Conservation (phyloP, 2,113 vertebrate genomes). For the Urocynchramus pylzowi region DNA sequence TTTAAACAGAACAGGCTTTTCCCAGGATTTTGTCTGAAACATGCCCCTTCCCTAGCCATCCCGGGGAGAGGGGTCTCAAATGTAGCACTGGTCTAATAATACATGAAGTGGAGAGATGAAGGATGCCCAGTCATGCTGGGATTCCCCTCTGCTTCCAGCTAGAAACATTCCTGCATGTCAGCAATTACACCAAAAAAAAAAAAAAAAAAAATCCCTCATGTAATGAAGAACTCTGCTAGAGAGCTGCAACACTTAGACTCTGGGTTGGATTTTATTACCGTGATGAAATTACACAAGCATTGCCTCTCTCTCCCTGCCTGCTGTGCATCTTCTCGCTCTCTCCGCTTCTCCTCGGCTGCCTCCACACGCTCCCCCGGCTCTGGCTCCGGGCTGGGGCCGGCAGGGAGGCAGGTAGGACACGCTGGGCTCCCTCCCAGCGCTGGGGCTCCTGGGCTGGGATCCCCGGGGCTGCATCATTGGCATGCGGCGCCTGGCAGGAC, state of each 20-base stretch:
- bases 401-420: conserved; percentile 24
- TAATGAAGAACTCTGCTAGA: neutral
- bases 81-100: neutral
- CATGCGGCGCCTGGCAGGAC: conserved; percentile 8
- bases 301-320: neutral
- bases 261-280: neutral
- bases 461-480: conserved; percentile 21
- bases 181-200: neutral
- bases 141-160: neutral
- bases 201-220: neutral
- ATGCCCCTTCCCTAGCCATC: neutral
- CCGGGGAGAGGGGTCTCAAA: neutral
- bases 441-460: neutral
- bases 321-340: neutral
- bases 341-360: neutral
- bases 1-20: neutral
- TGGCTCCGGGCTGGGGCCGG: neutral
- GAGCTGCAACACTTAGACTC: neutral
- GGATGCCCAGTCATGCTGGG: neutral
- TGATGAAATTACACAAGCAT: neutral
- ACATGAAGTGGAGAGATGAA: neutral
- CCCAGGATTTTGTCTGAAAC: neutral
- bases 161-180: neutral
- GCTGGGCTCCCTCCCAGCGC: neutral
- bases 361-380: neutral